Evolutionary conservation across 2,797 vertebrate species (phyloP), one percentile per base, ranked within the genome.

Genomic region (Enteromius mattozi): DNA sequence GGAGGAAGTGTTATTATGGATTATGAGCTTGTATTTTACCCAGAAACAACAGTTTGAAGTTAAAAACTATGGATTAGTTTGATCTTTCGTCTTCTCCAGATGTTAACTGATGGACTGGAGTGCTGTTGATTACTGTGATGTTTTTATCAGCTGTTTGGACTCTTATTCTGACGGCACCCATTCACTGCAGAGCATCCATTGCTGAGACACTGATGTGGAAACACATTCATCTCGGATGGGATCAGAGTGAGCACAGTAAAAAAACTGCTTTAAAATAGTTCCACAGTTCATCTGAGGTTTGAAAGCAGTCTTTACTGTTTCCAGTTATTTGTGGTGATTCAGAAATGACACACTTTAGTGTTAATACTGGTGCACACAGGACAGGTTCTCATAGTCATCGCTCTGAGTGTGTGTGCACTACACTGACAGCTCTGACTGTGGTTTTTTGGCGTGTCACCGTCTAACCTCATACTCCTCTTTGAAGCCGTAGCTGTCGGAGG

Each of bases 381-480:
- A 56, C 66, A 40, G 19, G 0, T 40, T 69, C 10, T 27, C 69
- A 71, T 42, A 72, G 2, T 65, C 63, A 66, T 63, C 13, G 1
- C 56, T 51, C 17, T n/a, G 54, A 27, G 42, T 51, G 21, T 56
- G 9, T 21, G 9, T 16, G 59, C 24, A 16, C n/a, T 13, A 27
- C 1, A 12, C n/a, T 27, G n/a, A 12, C 54, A n/a, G 54, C 21
- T 56, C 10, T 59, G 56, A 59, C 56, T 24, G 8, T 10, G 21
- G 51, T 56, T n/a, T 17, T 54, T 56, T n/a, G 17, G 9, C 9
- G 4, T 24, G 59, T 13, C 76, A 78, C 74, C 80, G 66, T 81
- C 92, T 91, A 94, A 99, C 98, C 97, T 99, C 98, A 54, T 99
- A 99, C 91, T 99, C 98, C 92, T 99, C 98, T 92, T 99, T 99